Conservation (phyloP, 2,113 vertebrate species). For the Trogon melanurus region DNA sequence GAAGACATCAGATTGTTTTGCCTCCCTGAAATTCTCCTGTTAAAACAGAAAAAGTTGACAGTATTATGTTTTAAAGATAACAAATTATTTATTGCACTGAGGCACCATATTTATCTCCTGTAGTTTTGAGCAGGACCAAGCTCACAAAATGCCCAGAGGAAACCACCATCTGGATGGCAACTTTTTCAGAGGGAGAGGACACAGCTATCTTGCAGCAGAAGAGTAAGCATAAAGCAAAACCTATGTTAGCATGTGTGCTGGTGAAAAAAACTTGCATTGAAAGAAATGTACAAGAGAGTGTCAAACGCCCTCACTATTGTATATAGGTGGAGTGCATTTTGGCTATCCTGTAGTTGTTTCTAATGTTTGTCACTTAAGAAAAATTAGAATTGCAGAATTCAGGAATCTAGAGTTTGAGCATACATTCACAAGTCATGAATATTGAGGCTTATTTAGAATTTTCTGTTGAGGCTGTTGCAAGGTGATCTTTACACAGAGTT, state of each 20-base stretch:
- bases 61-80: not conserved
- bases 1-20: not conserved
- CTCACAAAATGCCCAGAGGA: slow-evolving; percentile 68
- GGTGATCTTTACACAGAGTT: not conserved
- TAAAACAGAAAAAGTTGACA: not conserved
- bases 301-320: not conserved
- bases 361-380: not conserved
- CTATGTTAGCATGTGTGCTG: not conserved
- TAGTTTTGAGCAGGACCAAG: slow-evolving; percentile 43
- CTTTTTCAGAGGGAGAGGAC: slow-evolving; percentile 26
- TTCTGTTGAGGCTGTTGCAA: not conserved
- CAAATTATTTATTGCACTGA: not conserved
- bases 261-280: not conserved
- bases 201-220: slow-evolving; percentile 56
- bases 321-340: not conserved
- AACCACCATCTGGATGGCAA: slow-evolving; percentile 1
- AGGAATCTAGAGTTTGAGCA: not conserved
- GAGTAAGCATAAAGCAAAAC: slow-evolving; percentile 72
- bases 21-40: not conserved
- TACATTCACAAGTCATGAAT: not conserved
- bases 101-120: not conserved
- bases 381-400: not conserved
- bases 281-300: not conserved
- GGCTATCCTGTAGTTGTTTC: not conserved
- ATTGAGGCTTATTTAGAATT: not conserved